These are phyloP conservation scores for Melanostoma scalare DNA, from an alignment of 2,888 invertebrate species.

Conservation along the genomic window DNA sequence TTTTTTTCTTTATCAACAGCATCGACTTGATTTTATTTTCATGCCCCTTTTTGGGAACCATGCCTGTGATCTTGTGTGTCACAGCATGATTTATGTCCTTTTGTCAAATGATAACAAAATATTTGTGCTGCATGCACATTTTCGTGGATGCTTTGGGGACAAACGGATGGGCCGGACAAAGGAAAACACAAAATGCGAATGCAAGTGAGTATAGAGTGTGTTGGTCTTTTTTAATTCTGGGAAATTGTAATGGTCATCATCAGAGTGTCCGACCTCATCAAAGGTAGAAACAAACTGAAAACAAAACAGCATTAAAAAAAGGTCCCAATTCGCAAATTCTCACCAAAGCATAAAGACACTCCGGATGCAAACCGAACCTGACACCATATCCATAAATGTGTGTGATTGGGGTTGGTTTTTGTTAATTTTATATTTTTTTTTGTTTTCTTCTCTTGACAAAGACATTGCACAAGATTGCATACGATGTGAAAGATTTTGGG, in stretches of 20 bases:
- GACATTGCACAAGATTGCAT: constrained; percentile 47
- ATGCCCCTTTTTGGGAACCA: constrained; percentile 60
- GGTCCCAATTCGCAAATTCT: constrained; percentile 7
- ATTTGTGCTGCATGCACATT: constrained; percentile 63
- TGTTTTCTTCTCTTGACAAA: constrained; percentile 13
- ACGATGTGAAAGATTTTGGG: constrained; percentile 62
- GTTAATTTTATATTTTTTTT: not conserved
- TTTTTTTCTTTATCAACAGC: constrained; percentile 17
- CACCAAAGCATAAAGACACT: constrained; percentile 46
- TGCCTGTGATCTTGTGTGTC: constrained; percentile 71
- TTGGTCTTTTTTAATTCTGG: constrained; percentile 51
- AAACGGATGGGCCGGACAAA: not conserved
- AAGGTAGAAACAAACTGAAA: constrained; percentile 44
- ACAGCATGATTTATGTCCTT: constrained; percentile 73
- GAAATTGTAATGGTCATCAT: constrained; percentile 70
- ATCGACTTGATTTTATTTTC: constrained; percentile 56
- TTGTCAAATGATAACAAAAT: constrained; percentile 73
- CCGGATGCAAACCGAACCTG: constrained; percentile 56
- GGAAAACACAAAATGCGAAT: constrained; percentile 35
- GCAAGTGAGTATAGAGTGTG: constrained; percentile 11
- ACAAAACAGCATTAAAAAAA: constrained; percentile 24
- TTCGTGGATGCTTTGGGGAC: constrained; percentile 13
- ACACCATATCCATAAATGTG: constrained; percentile 64
- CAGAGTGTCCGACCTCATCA: constrained; percentile 65
- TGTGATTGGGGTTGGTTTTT: constrained; percentile 60